Percentiles rank a stretch among this genome's conserved stretches.
Conservation (phyloP, 2,888 invertebrate species). For the Iselma pallidipennis region DNA sequence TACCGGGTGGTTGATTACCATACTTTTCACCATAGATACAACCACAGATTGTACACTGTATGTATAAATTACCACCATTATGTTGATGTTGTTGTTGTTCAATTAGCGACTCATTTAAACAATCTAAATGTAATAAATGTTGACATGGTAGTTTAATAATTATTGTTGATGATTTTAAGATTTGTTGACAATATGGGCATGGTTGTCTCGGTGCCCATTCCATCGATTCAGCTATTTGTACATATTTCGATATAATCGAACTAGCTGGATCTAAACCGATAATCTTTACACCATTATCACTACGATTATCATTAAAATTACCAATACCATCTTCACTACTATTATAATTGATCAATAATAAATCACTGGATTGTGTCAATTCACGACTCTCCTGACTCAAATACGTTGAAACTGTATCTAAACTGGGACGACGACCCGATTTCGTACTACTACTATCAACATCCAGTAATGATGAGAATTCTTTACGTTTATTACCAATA, state of each 20-base stretch:
- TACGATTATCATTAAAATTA: not conserved
- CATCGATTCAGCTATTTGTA: conserved; percentile 67
- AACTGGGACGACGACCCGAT: conserved; percentile 78
- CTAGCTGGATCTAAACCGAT: conserved; percentile 62
- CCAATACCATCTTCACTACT: conserved; percentile 47
- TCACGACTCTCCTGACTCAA: conserved; percentile 83
- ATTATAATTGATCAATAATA: conserved; percentile 48
- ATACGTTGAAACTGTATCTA: conserved; percentile 88
- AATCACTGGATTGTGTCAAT: conserved; percentile 55
- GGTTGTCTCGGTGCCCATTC: conserved; percentile 72
- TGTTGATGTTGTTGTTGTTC: conserved; percentile 58
- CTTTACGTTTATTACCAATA: conserved; percentile 44
- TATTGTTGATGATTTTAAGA: conserved; percentile 60
- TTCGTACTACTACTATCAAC: conserved; percentile 74
- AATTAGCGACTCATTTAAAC: conserved; percentile 75
- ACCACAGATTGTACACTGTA: conserved; percentile 87
- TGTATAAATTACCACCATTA: conserved; percentile 62
- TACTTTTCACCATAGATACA: conserved; percentile 79
- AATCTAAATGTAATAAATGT: conserved; percentile 80
- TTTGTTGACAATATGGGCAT: conserved; percentile 71
- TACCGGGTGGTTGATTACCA: conserved; percentile 81
- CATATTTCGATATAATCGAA: conserved; percentile 70
- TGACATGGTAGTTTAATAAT: conserved; percentile 73
- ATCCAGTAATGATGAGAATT: conserved; percentile 62
- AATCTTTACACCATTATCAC: conserved; percentile 20